Evolutionary conservation across 2,888 invertebrate species (phyloP).

Genomic region (Biston betularia): DNA sequence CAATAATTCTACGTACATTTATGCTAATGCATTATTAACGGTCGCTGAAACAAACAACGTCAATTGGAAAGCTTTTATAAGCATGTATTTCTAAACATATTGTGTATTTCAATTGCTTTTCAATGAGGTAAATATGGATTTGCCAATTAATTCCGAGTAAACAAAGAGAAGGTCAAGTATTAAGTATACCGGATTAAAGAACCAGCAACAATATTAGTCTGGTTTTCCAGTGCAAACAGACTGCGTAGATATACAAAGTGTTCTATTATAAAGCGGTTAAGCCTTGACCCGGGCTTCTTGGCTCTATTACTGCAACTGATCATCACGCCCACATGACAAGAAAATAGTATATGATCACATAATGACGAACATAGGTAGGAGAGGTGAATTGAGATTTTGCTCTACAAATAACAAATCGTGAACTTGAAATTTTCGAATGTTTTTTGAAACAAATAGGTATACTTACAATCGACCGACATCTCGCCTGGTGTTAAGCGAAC

Average conservation of each 20-base stretch:
- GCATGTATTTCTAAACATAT: background rate
- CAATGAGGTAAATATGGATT: constrained; percentile 20
- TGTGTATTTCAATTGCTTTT: constrained; percentile 16
- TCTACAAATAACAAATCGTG: background rate
- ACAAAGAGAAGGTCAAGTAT: constrained; percentile 41
- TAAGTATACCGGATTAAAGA: constrained; percentile 34
- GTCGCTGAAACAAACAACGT: constrained; percentile 1
- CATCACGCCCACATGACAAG: constrained; percentile 52
- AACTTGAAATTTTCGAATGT: background rate
- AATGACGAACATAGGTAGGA: constrained; percentile 15
- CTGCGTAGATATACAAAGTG: constrained; percentile 26
- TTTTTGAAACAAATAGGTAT: no score
- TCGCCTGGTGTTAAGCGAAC: no score
- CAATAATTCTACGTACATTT: constrained; percentile 28
- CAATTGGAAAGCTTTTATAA: constrained; percentile 4
- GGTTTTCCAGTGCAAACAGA: constrained; percentile 43
- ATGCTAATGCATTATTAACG: constrained; percentile 16
- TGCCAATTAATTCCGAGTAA: constrained; percentile 31
- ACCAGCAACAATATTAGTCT: constrained; percentile 35
- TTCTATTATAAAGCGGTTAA: constrained; percentile 43
- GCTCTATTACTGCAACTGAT: constrained; percentile 47
- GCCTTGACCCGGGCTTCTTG: constrained; percentile 53
- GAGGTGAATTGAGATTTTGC: constrained; percentile 16
- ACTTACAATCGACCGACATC: no score
- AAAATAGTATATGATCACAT: constrained; percentile 40